Percentiles rank a stretch among this genome's conserved stretches.
Evolutionary conservation across 2,797 vertebrate genomes (phyloP).

Genomic region (Heliangelus exortis): DNA sequence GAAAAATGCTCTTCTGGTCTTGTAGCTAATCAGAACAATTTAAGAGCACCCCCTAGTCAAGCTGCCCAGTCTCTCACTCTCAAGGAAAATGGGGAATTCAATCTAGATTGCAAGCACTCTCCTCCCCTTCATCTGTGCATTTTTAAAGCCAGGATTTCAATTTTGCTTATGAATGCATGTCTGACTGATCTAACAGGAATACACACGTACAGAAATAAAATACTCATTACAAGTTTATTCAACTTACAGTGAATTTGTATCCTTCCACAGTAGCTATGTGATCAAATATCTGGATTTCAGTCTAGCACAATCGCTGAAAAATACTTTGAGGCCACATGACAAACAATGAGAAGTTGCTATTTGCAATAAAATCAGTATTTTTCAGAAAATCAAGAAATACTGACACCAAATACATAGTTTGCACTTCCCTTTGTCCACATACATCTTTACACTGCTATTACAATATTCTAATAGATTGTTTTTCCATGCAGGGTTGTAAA

Average conservation of each 20-base stretch:
- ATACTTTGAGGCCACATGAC: not conserved
- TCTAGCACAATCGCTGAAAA: not conserved
- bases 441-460: not conserved
- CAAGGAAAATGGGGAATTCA: not conserved
- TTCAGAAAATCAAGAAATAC: not conserved
- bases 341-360: not conserved
- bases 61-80: not conserved
- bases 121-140: slow-evolving; percentile 31
- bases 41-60: not conserved
- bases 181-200: not conserved
- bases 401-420: not conserved
- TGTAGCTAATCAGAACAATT: not conserved
- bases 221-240: not conserved
- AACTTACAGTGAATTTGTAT: not conserved
- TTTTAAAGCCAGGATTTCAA: slow-evolving; percentile 14
- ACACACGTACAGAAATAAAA: not conserved
- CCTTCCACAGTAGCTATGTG: not conserved
- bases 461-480: not conserved
- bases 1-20: slow-evolving; percentile 15
- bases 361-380: not conserved
- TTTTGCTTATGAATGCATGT: not conserved
- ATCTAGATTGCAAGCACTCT: not conserved
- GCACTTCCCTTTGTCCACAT: not conserved
- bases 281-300: not conserved
- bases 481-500: slow-evolving; percentile 32